Base-by-base conservation (phyloP, 2,888 invertebrate species). In the Seladonia tumulorum region DNA sequence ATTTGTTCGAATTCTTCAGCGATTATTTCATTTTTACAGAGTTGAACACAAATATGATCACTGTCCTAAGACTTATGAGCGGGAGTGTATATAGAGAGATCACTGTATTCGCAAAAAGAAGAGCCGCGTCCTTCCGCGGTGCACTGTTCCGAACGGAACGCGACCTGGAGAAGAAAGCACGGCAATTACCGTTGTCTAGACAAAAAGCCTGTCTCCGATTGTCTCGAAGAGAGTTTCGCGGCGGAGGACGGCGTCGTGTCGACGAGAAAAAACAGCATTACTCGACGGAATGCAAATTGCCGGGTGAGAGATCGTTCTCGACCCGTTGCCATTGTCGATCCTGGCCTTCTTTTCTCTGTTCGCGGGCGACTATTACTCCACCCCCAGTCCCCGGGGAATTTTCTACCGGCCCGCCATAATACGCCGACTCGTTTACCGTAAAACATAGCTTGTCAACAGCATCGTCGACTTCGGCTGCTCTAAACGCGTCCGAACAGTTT, bases 111-210 rank as follows among this genome's bases (percentile, higher is more conserved):
- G 12, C 45, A 45, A 47, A 29, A 16, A 39, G 8, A 22, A 8
- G 29, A 2, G 16, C 18, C 63, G 47, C 35, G 18, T 29, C 1
- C 1, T 63, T 49, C 70, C 49, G 71, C 60, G 71, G 75, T 71
- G 25, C 68, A 39, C 70, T 7, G 35, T 5, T 68, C 39, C 68
- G 39, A 18, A 5, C 39, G 39, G n/a, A 68, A 68, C 39, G 68
- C 68, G 39, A 8, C 53, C 39, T 16, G 71, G 29, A 70, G 45
- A 76, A 73, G 81, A 73, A 83, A 86, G 74, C 60, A 53, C 68
- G 63, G 72, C 75, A 83, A 87, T 86, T 84, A 86, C 81, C 84
- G 81, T 76, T 79, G 84, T 18, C 78, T 35, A 29, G 70, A 81
- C 60, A 79, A 78, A 72, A 80, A 75, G 35, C 57, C 22, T 68